phyloP scores from a whole-genome alignment of 2,888 invertebrate species.

The Tridacna gigas region DNA sequence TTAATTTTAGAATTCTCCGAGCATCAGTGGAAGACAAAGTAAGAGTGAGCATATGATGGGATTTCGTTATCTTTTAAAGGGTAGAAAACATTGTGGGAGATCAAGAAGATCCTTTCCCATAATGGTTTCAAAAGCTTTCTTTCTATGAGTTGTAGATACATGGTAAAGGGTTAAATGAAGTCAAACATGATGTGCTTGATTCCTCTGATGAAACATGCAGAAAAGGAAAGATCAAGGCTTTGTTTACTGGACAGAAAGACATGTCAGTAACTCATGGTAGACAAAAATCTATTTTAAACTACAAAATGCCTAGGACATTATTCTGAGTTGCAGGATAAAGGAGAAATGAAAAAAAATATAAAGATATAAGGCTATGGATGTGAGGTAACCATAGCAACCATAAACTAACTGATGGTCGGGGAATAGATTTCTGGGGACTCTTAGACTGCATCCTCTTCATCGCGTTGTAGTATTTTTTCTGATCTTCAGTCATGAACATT shows the following conservation, averaged over 20 bases:
- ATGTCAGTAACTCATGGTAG: background rate
- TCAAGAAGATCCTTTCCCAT: no score
- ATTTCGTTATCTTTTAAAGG: no score
- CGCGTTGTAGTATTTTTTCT: slow-evolving; percentile 99
- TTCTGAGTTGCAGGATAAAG: slow-evolving; percentile 3
- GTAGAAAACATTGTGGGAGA: no score
- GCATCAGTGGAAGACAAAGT: no score
- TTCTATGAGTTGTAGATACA: background rate
- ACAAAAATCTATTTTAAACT: background rate
- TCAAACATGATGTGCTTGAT: background rate
- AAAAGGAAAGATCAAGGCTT: background rate
- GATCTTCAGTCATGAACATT: slow-evolving; percentile 99
- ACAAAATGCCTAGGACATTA: background rate
- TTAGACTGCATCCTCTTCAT: slow-evolving; percentile 99
- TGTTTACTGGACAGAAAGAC: background rate
- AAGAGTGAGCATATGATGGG: no score
- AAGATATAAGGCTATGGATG: background rate
- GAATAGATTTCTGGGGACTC: slow-evolving; percentile 99
- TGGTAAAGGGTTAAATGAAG: background rate
- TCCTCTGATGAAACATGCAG: slow-evolving; percentile 1
- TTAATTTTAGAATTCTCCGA: background rate
- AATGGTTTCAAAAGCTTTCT: no score
- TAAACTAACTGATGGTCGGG: slow-evolving; percentile 94
- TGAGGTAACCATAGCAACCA: slow-evolving; percentile 5
- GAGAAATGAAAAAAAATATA: slow-evolving; percentile 4